A percentile compares a stretch with the other conserved stretches of the same genome.
Evolutionary conservation across 2,797 vertebrate species (phyloP).

Genomic region (Spinibarbus caldwelli): DNA sequence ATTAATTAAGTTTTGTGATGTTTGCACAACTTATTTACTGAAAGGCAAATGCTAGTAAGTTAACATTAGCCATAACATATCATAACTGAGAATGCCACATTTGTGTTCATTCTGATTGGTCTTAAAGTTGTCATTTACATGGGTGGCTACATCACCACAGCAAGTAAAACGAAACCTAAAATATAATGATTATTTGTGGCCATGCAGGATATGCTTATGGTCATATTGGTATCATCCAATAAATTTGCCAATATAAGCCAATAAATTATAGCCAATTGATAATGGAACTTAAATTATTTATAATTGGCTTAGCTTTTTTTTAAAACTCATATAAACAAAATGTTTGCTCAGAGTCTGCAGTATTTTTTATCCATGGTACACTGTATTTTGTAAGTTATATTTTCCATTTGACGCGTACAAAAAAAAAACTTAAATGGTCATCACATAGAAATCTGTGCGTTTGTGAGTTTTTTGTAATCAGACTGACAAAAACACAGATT

Average conservation of each 20-base stretch:
- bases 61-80: neutral
- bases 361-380: too few species aligned
- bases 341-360: too few species aligned
- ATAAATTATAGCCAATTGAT: neutral
- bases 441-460: neutral
- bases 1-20: slow-evolving; percentile 1
- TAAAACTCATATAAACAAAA: too few species aligned
- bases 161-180: neutral
- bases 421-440: too few species aligned
- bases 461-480: neutral
- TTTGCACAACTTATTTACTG: neutral
- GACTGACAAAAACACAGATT: neutral
- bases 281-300: neutral
- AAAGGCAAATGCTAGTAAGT: neutral
- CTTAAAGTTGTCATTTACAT: neutral
- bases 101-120: neutral
- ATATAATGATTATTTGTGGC: neutral
- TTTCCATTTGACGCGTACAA: too few species aligned
- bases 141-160: neutral
- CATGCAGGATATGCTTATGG: neutral
- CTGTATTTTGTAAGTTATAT: too few species aligned
- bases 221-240: neutral
- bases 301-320: neutral
- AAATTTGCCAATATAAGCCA: neutral
- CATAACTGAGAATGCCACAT: neutral